Conservation (phyloP, 2,888 invertebrate species). For the Watsonalla binaria region DNA sequence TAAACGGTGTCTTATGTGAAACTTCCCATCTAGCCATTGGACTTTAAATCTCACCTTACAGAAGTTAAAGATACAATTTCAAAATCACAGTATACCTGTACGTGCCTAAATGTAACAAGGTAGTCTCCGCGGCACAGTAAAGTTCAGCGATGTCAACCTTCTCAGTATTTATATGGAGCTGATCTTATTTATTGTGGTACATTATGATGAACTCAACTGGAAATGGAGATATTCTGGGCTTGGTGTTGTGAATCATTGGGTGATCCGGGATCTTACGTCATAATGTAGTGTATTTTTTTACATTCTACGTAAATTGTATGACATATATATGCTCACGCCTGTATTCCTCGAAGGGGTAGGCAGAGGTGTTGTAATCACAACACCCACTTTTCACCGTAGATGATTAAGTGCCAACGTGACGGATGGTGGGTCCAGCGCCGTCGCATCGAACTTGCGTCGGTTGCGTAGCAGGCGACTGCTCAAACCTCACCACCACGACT, state of each 20-base stretch:
- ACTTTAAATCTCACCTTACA: background rate
- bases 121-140: slow-evolving; percentile 3
- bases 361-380: too few species aligned
- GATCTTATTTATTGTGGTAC: background rate
- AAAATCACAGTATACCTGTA: slow-evolving; percentile 4
- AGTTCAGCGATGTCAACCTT: slow-evolving; percentile 1
- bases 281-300: too few species aligned
- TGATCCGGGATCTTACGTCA: background rate
- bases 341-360: too few species aligned
- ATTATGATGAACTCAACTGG: background rate
- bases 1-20: background rate
- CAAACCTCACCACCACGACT: too few species aligned
- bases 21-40: background rate
- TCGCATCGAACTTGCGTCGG: too few species aligned
- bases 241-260: background rate
- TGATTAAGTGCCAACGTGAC: too few species aligned
- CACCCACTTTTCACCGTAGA: too few species aligned
- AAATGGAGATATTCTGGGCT: background rate
- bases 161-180: slow-evolving; percentile 1
- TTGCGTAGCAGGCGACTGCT: too few species aligned
- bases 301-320: too few species aligned
- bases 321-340: too few species aligned
- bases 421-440: too few species aligned
- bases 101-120: slow-evolving; percentile 18
- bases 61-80: background rate